Conservation (phyloP, 2,113 vertebrate species). For the Phaethon lepturus region DNA sequence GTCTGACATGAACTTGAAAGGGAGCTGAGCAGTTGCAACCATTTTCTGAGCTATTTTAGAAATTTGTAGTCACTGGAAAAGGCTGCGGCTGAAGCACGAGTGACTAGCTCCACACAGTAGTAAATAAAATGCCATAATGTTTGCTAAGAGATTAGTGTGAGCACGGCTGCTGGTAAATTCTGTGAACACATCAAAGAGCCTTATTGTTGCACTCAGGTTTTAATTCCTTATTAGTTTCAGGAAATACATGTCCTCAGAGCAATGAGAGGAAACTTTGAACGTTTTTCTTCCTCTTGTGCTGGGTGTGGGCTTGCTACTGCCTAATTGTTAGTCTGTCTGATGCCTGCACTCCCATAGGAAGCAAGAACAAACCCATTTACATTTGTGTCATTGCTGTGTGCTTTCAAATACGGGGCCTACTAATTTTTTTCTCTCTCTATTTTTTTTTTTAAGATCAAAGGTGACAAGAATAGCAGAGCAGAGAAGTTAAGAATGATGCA, state of each 20-base stretch:
- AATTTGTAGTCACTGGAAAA: background rate
- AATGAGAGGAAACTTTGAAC: conserved; percentile 68
- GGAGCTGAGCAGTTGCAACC: background rate
- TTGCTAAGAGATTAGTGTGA: conserved; percentile 15
- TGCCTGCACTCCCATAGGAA: conserved; percentile 55
- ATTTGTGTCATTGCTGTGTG: conserved; percentile 20
- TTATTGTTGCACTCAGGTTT: conserved; percentile 55
- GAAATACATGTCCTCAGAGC: conserved; percentile 58
- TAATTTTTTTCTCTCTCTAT: background rate
- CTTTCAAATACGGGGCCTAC: background rate
- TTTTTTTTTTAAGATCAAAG: conserved; percentile 49
- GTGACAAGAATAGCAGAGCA: conserved; percentile 25
- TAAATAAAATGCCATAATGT: background rate
- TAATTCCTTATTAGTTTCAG: conserved; percentile 53
- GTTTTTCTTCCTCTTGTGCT: conserved; percentile 60
- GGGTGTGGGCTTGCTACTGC: conserved; percentile 65
- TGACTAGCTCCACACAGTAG: background rate
- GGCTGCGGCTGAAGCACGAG: accelerated
- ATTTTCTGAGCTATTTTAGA: background rate
- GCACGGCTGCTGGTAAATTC: background rate
- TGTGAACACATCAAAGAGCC: conserved; percentile 41
- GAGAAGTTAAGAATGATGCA: conserved; percentile 47
- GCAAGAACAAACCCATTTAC: conserved; percentile 47
- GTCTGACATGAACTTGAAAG: background rate
- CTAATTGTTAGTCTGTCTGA: conserved; percentile 61